Base-by-base conservation (phyloP, 2,797 vertebrate genomes). In the Fistularia tabacaria region DNA sequence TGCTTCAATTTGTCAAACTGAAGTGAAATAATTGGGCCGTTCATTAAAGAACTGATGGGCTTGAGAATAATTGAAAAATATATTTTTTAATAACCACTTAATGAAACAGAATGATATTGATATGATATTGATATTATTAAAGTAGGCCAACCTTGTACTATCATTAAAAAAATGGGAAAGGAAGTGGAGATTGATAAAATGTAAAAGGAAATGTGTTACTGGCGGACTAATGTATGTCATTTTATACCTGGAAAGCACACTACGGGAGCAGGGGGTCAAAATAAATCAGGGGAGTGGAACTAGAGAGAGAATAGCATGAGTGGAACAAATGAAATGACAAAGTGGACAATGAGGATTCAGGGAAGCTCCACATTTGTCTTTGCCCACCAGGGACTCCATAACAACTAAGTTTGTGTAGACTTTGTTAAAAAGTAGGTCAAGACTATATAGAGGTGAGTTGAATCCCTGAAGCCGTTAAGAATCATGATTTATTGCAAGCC, bases 341-440 rank as follows among this genome's bases (percentile, higher is more conserved):
- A 64, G 51, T 64, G 53, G 59, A 74, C 57, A 76, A 62, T 63
- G 47, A 72, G 57, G 39, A 55, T 51, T 66, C 6, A 8, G 42
- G 38, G 60, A 68, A 70, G 66, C 78, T 72, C 69, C 66, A 73
- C 57, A 76, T 82, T 82, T 71, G 66, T 82, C 73, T 73, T 70
- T 25, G 47, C 68, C 63, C 68, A 74, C 2, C 1, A 56, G 69
- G 62, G 59, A 73, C 51, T 68, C 49, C 38, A 37, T 59, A 58
- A 55, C 64, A 74, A 79, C 65, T 71, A 46, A 52, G 36, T 65
- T 79, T 64, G 46, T 12, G 14, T 66, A 62, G 70, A 82, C 76
- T 79, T 76, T 69, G 14, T 47, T 38, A n/a, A 54, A 70, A 86
- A 87, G 67, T 85, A 59, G 85, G 84, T 80, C 82, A 78, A 68